A percentile compares a stretch with the other conserved stretches of the same genome.
phyloP scores from a whole-genome alignment of 2,888 invertebrate species.

The Sarcophaga caerulescens region DNA sequence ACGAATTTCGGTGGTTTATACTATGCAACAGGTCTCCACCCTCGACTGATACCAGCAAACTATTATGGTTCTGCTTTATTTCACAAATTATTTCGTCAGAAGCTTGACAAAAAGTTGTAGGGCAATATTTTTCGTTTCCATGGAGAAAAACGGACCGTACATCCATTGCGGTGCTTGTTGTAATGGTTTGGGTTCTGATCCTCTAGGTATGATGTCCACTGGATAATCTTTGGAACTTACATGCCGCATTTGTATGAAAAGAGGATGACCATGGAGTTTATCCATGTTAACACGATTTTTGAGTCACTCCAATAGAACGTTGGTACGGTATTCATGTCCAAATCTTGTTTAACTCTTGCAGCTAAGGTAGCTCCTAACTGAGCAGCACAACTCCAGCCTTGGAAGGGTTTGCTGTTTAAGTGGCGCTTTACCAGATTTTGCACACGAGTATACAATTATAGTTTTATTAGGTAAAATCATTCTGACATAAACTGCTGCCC shows the following conservation, averaged over 20 bases:
- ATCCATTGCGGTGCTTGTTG: not conserved
- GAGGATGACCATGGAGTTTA: not conserved
- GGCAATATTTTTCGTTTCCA: not conserved
- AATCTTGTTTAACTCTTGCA: too few species aligned
- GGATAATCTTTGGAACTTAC: not conserved
- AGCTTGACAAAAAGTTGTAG: too few species aligned
- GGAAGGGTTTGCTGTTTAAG: conserved; percentile 9
- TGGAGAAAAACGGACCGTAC: not conserved
- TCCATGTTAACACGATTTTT: not conserved
- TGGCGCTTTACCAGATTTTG: not conserved
- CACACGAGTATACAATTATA: not conserved
- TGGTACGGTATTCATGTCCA: not conserved
- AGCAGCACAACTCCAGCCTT: not conserved
- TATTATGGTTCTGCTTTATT: not conserved
- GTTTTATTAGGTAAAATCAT: not conserved
- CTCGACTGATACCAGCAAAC: not conserved
- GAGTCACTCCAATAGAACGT: conserved; percentile 8
- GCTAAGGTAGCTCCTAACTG: too few species aligned
- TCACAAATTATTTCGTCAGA: too few species aligned
- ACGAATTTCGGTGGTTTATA: conserved; percentile 1
- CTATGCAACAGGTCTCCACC: not conserved
- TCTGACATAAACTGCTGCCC: too few species aligned
- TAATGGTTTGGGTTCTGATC: not conserved
- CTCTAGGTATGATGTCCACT: not conserved
- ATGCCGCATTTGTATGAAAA: not conserved